Evolutionary conservation across 2,113 vertebrate species (phyloP).

Genomic region (Asarcornis scutulata): DNA sequence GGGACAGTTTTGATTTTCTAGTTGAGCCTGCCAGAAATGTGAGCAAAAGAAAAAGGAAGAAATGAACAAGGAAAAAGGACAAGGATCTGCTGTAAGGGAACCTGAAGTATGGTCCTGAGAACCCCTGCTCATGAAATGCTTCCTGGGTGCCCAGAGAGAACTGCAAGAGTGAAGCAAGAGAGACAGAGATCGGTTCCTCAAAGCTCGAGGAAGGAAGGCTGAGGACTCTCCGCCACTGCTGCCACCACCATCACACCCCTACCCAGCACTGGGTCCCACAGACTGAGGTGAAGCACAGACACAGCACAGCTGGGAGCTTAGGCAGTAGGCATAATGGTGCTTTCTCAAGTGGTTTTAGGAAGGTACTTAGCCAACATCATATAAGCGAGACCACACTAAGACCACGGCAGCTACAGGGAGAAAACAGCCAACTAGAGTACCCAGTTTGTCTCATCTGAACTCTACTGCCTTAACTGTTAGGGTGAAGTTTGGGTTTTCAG

Average conservation of each 20-base stretch:
- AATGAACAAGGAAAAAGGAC: neutral
- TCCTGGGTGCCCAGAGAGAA: neutral
- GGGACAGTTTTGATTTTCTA: neutral
- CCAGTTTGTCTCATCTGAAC: neutral
- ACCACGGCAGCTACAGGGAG: neutral
- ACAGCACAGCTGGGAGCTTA: neutral
- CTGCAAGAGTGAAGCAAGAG: neutral
- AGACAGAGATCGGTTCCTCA: neutral
- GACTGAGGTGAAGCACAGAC: neutral
- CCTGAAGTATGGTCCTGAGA: neutral
- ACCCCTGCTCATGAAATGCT: neutral
- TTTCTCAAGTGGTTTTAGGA: neutral
- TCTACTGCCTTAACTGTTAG: fast-evolving
- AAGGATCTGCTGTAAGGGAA: neutral
- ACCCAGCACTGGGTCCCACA: neutral
- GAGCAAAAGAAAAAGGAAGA: neutral
- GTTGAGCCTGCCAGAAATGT: neutral
- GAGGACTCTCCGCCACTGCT: neutral
- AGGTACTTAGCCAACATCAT: neutral
- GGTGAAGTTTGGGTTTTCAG: neutral
- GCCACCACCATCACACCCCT: neutral
- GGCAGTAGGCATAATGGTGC: neutral
- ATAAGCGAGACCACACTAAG: neutral
- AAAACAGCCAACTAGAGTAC: slow-evolving; percentile 47
- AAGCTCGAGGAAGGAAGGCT: neutral